phyloP scores from a whole-genome alignment of 2,113 vertebrate species.

The Atrichornis clamosus region DNA sequence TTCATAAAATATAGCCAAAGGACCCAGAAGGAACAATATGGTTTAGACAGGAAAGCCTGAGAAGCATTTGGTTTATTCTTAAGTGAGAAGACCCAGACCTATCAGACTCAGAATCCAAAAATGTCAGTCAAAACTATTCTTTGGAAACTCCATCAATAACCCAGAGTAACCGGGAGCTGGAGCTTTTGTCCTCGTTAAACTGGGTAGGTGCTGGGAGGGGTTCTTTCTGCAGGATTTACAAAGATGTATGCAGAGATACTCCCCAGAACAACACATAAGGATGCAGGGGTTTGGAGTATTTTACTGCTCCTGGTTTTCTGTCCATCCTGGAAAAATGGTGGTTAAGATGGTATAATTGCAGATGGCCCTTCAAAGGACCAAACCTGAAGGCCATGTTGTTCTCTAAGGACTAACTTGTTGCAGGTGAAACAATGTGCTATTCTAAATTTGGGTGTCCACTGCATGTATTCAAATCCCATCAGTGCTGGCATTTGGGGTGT shows the following conservation, averaged over 20 bases:
- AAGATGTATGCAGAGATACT: background rate
- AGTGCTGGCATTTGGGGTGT: background rate
- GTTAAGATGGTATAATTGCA: background rate
- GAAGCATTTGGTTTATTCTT: conserved; percentile 13
- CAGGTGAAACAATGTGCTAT: accelerated
- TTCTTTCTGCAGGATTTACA: background rate
- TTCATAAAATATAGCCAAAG: conserved; percentile 31
- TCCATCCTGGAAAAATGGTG: background rate
- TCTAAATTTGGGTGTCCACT: background rate
- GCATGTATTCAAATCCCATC: background rate
- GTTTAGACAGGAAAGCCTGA: background rate
- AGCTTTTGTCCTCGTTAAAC: background rate
- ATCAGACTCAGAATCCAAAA: background rate
- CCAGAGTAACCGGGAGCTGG: background rate
- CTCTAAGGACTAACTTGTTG: background rate
- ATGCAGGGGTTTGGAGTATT: background rate
- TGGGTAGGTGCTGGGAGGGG: background rate
- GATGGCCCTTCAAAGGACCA: background rate
- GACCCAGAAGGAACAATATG: background rate
- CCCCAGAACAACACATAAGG: too few relatives aligned
- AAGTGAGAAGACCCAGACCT: background rate
- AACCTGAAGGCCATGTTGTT: accelerated
- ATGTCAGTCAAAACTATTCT: background rate
- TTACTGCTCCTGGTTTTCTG: background rate
- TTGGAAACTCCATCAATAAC: background rate